Base-by-base conservation (phyloP, 2,797 vertebrate genomes). In the Anolis apletophallus region DNA sequence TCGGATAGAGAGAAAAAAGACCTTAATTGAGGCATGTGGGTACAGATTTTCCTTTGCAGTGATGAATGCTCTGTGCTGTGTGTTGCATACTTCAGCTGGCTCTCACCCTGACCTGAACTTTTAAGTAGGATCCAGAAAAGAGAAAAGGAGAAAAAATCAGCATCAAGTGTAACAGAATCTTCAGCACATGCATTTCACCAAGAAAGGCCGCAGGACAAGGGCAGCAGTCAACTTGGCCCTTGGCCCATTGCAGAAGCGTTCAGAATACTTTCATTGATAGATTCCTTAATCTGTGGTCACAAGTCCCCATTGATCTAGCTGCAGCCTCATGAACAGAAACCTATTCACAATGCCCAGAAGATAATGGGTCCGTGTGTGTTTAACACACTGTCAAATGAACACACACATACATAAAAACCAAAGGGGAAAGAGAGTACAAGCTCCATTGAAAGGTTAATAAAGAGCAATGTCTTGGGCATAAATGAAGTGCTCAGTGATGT, bases 11-110 rank as follows among this genome's bases (percentile, higher is more conserved):
- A 91, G 93, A 86, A 84, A 92, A 89, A 87, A 91, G 83, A 77
- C 90, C 87, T 92, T 93, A 94, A 72, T 84, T 91, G 83, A 92
- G 88, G 88, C 90, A 92, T 90, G 92, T 90, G 90, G 76, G 89
- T 90, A 54, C 90, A 93, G 80, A 91, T 85, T 71, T 87, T 67
- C 57, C 80, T 88, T 16, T 1, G 87, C 59, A 87, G 80, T 55
- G 81, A 90, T 91, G 84, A 94, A 93, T 84, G 81, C 11, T 52
- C 32, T 55, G 36, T 84, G 81, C 82, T 90, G 81, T 0, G 3
- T 87, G 72, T 12, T 90, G 77, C 85, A 59, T 83, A 84, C 85
- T 92, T 88, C 81, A 89, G 21, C 78, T 84, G 0, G 0, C 0
- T 5, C 16, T 92, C 83, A 89, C 16, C 54, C 29, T 67, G 91